These are phyloP conservation scores for Notiomystis cincta DNA, from an alignment of 2,113 vertebrate genomes.

Conservation along the genomic window DNA sequence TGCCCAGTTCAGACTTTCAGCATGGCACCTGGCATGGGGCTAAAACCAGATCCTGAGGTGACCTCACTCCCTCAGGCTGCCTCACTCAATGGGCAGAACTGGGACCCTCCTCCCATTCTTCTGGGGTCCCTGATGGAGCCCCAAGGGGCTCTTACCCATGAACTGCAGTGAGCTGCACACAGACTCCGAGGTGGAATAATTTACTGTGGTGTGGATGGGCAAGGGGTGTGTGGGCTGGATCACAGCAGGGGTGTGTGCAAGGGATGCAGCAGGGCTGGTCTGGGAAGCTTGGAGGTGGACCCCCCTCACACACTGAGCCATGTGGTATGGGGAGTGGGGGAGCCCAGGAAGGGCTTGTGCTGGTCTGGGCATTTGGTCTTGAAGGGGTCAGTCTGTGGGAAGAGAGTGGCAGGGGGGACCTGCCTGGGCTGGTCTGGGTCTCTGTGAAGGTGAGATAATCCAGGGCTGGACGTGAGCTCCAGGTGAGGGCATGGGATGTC, in stretches of 20 bases:
- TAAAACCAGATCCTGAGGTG: not conserved
- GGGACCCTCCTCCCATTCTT: not conserved
- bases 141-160: not conserved
- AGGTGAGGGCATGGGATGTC: not conserved
- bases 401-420: not conserved
- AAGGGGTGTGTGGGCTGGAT: not conserved
- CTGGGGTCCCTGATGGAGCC: not conserved
- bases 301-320: not conserved
- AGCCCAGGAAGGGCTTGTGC: not conserved
- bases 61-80: rapidly evolving
- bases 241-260: rapidly evolving
- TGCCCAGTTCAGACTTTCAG: not conserved
- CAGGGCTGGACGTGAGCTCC: not conserved
- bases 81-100: not conserved
- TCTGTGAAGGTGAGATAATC: not conserved
- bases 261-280: not conserved
- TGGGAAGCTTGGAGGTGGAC: not conserved
- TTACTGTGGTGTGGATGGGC: not conserved
- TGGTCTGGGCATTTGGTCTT: not conserved
- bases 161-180: not conserved
- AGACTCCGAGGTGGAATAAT: not conserved
- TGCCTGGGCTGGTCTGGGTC: not conserved
- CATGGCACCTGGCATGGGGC: rapidly evolving
- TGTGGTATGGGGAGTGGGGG: too few species aligned
- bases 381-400: not conserved